Base-by-base conservation (phyloP, 2,797 vertebrate species). In the Champsocephalus gunnari region DNA sequence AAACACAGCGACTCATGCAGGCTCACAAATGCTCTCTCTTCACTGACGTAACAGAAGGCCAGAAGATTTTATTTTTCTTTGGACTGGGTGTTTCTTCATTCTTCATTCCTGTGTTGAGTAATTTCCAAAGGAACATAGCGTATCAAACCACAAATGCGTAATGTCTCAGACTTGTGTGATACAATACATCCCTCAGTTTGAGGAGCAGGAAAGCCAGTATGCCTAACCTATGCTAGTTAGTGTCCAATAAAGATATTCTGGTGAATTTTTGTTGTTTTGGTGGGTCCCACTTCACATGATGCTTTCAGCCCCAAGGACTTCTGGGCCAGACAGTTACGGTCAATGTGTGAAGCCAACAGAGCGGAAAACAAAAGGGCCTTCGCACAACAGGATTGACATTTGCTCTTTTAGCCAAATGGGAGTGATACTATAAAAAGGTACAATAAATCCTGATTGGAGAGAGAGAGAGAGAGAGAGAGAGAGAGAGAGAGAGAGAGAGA, bases 331-430 rank as follows among this genome's bases (percentile, higher is more conserved):
- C 82, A 66, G 81, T 90, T 89, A 88, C 41, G 56, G 81, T 87
- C 85, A 88, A 88, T 88, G 81, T 90, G 89, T 82, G 77, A 86
- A 91, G 81, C 77, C 86, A 91, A 69, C 70, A 58, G 70, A 83
- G 85, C 72, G 66, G 72, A 88, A 84, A 89, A 88, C 76, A 89
- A 83, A 84, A 72, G 34, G 67, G 75, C 75, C 75, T 82, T 80
- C 51, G 13, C 81, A 80, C 76, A 55, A 56, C 60, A 70, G 60
- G 80, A 62, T 85, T 78, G 62, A 67, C 64, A 44, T 71, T 61
- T 66, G 54, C 51, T 58, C 0, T 14, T 32, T 41, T 28, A 67
- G 59, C 68, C 9, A 0, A 53, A 21, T 63, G 62, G 54, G 64
- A 12, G 62, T 58, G 6, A 73, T 47, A 65, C 19, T 21, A 55